Evolutionary conservation across 2,888 invertebrate genomes (phyloP).

Genomic region (Drosophila acutilabella): DNA sequence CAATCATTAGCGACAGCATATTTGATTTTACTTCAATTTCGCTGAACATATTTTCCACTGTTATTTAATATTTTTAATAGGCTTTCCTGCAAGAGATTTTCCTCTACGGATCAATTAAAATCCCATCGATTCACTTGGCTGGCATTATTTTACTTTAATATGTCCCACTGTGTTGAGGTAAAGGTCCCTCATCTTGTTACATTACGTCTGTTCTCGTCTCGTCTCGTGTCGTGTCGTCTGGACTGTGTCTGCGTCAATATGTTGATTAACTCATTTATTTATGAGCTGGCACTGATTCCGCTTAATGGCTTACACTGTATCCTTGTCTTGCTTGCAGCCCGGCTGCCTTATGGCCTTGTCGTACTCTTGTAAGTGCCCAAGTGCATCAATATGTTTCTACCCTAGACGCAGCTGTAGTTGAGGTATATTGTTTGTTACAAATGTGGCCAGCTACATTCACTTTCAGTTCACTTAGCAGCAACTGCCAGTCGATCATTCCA

Average conservation of each 20-base stretch:
- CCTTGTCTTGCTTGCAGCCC: conserved; percentile 8
- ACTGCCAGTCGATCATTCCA: background rate
- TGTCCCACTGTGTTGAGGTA: conserved; percentile 45
- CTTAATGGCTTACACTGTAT: conserved; percentile 67
- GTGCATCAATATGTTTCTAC: conserved; percentile 50
- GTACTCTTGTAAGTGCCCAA: conserved; percentile 33
- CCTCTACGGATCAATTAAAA: conserved; percentile 46
- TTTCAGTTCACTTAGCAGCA: background rate
- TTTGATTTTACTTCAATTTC: background rate
- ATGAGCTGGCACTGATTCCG: conserved; percentile 71
- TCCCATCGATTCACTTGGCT: conserved; percentile 38
- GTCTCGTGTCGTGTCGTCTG: conserved; percentile 8
- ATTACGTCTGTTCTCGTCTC: background rate
- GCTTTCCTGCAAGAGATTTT: conserved; percentile 2
- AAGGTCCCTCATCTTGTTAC: conserved; percentile 12
- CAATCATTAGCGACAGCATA: conserved; percentile 54
- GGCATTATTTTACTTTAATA: conserved; percentile 31
- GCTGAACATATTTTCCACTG: background rate
- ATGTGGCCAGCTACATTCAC: background rate
- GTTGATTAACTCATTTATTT: conserved; percentile 80
- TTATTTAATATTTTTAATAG: conserved; percentile 6
- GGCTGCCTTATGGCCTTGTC: conserved; percentile 28
- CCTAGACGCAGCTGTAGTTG: conserved; percentile 3
- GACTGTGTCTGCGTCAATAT: conserved; percentile 64
- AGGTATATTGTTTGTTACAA: background rate